phyloP scores from a whole-genome alignment of 2,888 invertebrate species.

The Lumbricus terrestris region DNA sequence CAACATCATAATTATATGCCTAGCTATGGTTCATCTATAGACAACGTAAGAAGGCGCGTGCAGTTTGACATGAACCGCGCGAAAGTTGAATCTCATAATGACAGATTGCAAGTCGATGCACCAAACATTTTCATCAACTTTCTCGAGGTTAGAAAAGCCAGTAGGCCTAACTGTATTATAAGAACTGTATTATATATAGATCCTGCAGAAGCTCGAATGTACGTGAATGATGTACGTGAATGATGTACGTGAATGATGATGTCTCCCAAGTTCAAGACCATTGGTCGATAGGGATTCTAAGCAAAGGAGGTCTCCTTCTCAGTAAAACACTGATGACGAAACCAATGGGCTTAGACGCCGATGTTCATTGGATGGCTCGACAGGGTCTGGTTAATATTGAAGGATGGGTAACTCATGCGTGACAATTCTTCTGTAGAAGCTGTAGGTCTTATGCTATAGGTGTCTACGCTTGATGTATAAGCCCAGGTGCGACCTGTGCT shows the following conservation, averaged over 20 bases:
- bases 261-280: background rate
- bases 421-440: background rate
- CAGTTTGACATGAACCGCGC: background rate
- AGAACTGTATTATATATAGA: too few species aligned
- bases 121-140: background rate
- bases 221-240: background rate
- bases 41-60: background rate
- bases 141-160: background rate
- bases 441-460: too few species aligned
- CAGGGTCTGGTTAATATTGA: background rate
- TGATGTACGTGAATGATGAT: background rate
- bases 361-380: background rate
- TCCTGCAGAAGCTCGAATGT: too few species aligned
- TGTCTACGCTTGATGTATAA: background rate
- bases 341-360: background rate
- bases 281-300: background rate
- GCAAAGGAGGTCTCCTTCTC: background rate
- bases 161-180: too few species aligned
- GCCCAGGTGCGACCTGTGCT: background rate
- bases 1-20: background rate
- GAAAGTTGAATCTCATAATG: too few species aligned
- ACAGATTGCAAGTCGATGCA: background rate
- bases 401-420: background rate
- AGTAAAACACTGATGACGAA: background rate
- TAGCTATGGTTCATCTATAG: background rate